Evolutionary conservation across 2,113 vertebrate genomes (phyloP).

Genomic region (Seriola aureovittata): DNA sequence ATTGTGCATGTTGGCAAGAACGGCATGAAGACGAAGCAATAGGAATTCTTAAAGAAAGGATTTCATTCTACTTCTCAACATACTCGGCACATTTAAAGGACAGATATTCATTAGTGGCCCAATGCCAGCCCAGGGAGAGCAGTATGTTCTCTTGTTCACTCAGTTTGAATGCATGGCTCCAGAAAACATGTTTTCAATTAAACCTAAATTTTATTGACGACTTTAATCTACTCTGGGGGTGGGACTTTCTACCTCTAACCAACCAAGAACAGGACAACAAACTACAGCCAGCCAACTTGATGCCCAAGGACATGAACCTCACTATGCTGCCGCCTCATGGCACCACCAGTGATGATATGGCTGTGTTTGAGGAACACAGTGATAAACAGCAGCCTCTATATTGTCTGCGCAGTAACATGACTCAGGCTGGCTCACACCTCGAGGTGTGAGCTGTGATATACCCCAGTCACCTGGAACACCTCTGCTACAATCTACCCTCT

Average conservation of each 20-base stretch:
- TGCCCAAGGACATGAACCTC: background rate
- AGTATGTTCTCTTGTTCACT: background rate
- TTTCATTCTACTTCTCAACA: background rate
- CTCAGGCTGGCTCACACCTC: background rate
- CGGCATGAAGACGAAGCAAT: background rate
- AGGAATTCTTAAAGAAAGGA: background rate
- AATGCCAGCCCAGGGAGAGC: background rate
- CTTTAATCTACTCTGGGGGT: background rate
- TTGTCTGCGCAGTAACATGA: conserved; percentile 1
- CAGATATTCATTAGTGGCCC: background rate
- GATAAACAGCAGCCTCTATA: background rate
- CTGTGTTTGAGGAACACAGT: conserved; percentile 7
- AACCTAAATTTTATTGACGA: background rate
- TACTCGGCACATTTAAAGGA: conserved; percentile 1
- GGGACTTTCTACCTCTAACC: background rate
- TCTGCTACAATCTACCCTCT: background rate
- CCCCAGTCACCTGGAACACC: conserved; percentile 2
- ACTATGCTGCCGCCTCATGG: background rate
- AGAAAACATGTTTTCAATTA: background rate
- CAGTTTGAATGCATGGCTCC: background rate
- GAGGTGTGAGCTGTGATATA: background rate
- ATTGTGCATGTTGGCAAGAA: background rate
- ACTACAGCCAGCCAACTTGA: background rate
- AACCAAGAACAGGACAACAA: background rate
- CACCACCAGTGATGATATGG: background rate